Percentiles rank a stretch among this genome's conserved stretches.
phyloP scores from a whole-genome alignment of 2,888 invertebrate species.

The Scelioninae gen. 2 region DNA sequence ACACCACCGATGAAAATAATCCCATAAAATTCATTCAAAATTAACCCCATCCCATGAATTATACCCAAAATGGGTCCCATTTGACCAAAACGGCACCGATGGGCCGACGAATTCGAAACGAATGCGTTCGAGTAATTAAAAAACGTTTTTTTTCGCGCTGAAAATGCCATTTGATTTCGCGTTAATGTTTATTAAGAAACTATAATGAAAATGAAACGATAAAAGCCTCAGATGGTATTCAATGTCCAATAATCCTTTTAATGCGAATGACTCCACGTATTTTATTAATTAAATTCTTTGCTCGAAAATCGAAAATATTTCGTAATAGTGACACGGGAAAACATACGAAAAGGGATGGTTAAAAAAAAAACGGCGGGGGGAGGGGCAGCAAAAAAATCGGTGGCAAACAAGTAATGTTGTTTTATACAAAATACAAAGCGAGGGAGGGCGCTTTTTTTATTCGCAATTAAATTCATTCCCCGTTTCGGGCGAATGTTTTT shows the following conservation, averaged over 20 bases:
- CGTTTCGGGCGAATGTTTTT: slow-evolving; percentile 37
- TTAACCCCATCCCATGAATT: no score
- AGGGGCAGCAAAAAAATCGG: no score
- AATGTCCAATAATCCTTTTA: slow-evolving; percentile 56
- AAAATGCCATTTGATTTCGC: slow-evolving; percentile 45
- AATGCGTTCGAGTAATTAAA: slow-evolving; percentile 30
- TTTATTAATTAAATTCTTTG: slow-evolving; percentile 60
- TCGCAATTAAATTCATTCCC: slow-evolving; percentile 36
- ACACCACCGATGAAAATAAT: no score
- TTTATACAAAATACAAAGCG: no score
- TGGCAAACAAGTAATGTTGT: no score
- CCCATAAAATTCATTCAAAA: no score
- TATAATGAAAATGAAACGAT: slow-evolving; percentile 50
- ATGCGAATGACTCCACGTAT: slow-evolving; percentile 58
- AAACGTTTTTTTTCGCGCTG: slow-evolving; percentile 9
- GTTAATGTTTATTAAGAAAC: slow-evolving; percentile 53
- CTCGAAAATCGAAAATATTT: slow-evolving; percentile 59
- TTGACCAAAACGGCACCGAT: no score
- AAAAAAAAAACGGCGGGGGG: no score
- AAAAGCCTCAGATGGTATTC: slow-evolving; percentile 50
- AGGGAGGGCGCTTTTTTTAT: slow-evolving; percentile 23
- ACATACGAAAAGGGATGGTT: no score
- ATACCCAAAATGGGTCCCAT: no score
- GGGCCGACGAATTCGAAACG: slow-evolving; percentile 17
- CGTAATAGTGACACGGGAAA: slow-evolving; percentile 54